These are phyloP conservation scores for Chloroceryle aenea DNA, from an alignment of 2,113 vertebrate species.

Conservation along the genomic window DNA sequence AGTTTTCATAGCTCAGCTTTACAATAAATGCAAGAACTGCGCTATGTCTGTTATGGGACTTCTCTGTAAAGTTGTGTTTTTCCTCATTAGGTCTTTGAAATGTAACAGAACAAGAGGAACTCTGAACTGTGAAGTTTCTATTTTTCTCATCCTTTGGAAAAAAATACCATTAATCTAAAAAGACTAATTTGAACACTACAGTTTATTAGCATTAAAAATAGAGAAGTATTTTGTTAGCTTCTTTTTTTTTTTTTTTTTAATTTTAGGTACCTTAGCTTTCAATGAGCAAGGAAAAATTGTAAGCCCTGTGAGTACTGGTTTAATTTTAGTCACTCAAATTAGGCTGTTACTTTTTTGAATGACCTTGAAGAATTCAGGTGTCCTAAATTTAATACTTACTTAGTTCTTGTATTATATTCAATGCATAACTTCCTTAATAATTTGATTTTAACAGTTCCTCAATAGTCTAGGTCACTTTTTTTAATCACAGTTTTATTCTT, in stretches of 20 bases:
- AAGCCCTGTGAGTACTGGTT: not conserved
- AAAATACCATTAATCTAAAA: not conserved
- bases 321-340: constrained; percentile 58
- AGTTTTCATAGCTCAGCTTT: not conserved
- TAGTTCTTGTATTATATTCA: not conserved
- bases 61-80: not conserved
- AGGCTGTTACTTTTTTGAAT: constrained; percentile 1
- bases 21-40: not conserved
- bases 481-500: not conserved
- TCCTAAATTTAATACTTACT: constrained; percentile 11
- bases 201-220: not conserved
- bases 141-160: not conserved
- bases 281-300: constrained; percentile 13
- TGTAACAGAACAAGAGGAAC: not conserved
- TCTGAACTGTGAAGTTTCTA: not conserved
- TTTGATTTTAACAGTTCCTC: not conserved
- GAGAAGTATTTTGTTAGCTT: not conserved
- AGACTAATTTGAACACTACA: not conserved
- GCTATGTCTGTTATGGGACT: not conserved
- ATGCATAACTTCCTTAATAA: not conserved
- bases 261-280: not conserved
- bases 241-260: not conserved
- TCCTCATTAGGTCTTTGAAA: not conserved
- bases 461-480: not conserved
- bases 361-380: constrained; percentile 21